Percentiles rank a stretch among this genome's conserved stretches.
These are phyloP conservation scores for Pyralis farinalis DNA, from an alignment of 2,888 invertebrate species.

Conservation along the genomic window DNA sequence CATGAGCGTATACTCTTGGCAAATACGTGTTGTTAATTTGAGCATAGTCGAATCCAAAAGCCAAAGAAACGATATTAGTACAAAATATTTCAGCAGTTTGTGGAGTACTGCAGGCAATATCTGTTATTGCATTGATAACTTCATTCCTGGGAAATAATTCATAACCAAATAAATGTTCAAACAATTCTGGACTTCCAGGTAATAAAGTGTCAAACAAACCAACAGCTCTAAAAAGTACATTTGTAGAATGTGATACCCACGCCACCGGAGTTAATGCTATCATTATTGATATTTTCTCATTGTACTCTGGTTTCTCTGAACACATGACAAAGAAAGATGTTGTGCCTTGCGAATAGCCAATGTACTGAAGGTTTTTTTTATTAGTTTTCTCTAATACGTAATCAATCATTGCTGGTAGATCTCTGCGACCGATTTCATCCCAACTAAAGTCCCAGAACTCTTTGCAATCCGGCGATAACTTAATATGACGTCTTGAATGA, in stretches of 20 bases:
- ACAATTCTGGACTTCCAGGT: background rate
- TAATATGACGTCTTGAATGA: background rate
- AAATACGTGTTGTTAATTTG: background rate
- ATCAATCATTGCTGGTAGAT: constrained; percentile 84
- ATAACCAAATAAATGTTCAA: background rate
- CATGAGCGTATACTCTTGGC: background rate
- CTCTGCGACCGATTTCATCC: constrained; percentile 83
- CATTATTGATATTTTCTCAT: constrained; percentile 16
- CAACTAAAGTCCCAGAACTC: constrained; percentile 61
- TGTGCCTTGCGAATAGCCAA: constrained; percentile 4
- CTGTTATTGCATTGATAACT: background rate
- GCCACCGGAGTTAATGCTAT: constrained; percentile 1
- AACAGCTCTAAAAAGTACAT: background rate
- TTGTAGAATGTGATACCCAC: background rate
- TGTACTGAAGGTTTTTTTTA: background rate
- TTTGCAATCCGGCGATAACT: background rate
- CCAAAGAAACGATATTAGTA: background rate
- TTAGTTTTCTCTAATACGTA: constrained; percentile 39
- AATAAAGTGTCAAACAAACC: background rate
- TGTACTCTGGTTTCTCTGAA: constrained; percentile 15
- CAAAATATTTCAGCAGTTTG: background rate
- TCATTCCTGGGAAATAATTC: constrained; percentile 1
- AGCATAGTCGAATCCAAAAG: background rate
- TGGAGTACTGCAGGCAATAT: background rate
- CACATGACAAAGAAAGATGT: constrained; percentile 1